These are phyloP conservation scores for Miltochrista miniata DNA, from an alignment of 2,888 invertebrate genomes.

Conservation along the genomic window DNA sequence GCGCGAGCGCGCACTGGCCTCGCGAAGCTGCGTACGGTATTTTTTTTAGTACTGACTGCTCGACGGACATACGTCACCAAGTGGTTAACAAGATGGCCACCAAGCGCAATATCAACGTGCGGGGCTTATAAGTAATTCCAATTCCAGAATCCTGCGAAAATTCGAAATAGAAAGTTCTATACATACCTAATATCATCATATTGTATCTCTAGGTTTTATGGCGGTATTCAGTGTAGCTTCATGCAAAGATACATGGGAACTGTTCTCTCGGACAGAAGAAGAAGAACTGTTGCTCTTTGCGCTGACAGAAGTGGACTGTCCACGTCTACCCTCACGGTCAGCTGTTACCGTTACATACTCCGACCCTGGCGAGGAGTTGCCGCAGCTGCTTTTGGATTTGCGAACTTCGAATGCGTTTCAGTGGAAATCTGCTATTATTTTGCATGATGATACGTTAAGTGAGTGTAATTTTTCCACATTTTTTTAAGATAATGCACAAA, in stretches of 20 bases:
- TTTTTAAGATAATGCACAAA: no score
- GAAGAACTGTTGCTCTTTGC: constrained; percentile 88
- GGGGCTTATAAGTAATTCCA: no score
- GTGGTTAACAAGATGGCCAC: no score
- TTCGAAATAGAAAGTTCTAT: no score
- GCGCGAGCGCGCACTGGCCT: no score
- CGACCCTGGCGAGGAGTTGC: constrained; percentile 88
- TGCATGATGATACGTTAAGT: constrained; percentile 90
- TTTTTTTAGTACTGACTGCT: no score
- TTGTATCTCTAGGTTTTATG: constrained; percentile 83
- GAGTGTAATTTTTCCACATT: constrained; percentile 42
- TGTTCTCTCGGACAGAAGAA: constrained; percentile 85
- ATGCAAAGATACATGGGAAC: constrained; percentile 89
- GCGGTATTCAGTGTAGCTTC: constrained; percentile 90
- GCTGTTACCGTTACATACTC: constrained; percentile 89
- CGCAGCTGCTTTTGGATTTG: constrained; percentile 90
- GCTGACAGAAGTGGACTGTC: constrained; percentile 91
- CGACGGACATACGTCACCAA: no score
- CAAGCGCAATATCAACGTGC: no score
- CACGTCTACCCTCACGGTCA: constrained; percentile 86
- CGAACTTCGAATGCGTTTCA: constrained; percentile 85
- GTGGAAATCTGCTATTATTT: constrained; percentile 88
- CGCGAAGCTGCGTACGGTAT: no score
- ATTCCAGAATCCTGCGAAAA: no score
- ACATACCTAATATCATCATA: no score